Conservation (phyloP, 2,113 vertebrate genomes). For the Cryptoleucopteryx plumbea region DNA sequence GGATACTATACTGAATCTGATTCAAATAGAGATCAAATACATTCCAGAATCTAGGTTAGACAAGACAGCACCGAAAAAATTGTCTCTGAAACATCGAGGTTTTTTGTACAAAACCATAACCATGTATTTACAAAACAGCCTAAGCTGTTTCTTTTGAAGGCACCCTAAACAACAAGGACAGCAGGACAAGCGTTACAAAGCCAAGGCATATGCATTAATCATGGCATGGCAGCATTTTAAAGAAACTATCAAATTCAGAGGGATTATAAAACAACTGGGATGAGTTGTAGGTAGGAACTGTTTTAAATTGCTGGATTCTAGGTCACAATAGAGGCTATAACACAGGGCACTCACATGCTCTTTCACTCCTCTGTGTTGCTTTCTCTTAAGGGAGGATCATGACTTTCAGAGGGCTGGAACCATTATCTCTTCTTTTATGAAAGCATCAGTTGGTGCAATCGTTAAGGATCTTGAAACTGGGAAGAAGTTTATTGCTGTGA, state of each 20-base stretch:
- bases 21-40: background rate
- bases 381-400: background rate
- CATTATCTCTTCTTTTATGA: constrained; percentile 6
- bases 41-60: background rate
- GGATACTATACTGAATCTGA: background rate
- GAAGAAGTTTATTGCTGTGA: constrained; percentile 21
- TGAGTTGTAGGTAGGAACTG: background rate
- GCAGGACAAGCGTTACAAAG: constrained; percentile 12
- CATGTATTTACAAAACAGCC: background rate
- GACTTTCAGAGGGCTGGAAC: background rate
- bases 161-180: background rate
- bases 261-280: constrained; percentile 41
- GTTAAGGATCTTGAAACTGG: background rate
- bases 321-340: background rate
- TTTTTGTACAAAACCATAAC: background rate
- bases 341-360: background rate
- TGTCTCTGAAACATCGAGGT: background rate
- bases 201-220: background rate
- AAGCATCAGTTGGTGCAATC: background rate
- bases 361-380: background rate
- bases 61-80: background rate
- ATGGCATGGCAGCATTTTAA: background rate
- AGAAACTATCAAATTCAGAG: constrained; percentile 8
- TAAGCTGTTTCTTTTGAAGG: background rate
- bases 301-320: constrained; percentile 15